Percentiles rank a stretch among this genome's conserved stretches.
phyloP scores from a whole-genome alignment of 2,797 vertebrate species.

The Chiroxiphia lanceolata region DNA sequence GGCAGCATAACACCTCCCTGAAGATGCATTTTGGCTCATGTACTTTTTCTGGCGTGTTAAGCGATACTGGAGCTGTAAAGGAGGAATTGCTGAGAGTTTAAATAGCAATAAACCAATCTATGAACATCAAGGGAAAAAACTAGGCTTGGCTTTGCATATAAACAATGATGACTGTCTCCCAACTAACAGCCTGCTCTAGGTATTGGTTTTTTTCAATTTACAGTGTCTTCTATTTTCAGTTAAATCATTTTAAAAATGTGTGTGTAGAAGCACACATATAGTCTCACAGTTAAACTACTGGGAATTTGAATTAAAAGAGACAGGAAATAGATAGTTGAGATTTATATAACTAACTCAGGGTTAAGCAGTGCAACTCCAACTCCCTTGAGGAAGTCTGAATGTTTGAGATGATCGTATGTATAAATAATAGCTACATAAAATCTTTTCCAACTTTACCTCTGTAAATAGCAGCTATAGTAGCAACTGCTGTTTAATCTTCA shows the following conservation, averaged over 20 bases:
- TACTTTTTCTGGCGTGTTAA: background rate
- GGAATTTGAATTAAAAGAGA: background rate
- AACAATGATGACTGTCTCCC: background rate
- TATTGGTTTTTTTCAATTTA: background rate
- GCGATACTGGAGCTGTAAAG: background rate
- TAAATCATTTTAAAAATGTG: background rate
- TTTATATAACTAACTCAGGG: background rate
- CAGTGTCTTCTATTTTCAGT: background rate
- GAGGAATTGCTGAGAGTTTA: background rate
- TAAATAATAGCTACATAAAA: background rate
- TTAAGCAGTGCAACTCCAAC: background rate
- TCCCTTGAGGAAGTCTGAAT: background rate
- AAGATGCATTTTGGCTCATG: background rate
- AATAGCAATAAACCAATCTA: background rate
- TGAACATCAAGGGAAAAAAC: background rate
- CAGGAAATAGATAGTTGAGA: background rate
- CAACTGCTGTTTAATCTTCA: background rate
- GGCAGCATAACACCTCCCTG: background rate
- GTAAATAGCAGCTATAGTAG: background rate
- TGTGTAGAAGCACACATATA: background rate
- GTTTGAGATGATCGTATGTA: background rate
- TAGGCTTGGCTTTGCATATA: background rate
- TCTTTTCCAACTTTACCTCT: background rate
- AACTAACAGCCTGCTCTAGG: background rate
- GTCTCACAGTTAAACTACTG: background rate